Evolutionary conservation across 2,113 vertebrate species (phyloP), one percentile per base, ranked within the genome.

Genomic region (Ciconia boyciana): DNA sequence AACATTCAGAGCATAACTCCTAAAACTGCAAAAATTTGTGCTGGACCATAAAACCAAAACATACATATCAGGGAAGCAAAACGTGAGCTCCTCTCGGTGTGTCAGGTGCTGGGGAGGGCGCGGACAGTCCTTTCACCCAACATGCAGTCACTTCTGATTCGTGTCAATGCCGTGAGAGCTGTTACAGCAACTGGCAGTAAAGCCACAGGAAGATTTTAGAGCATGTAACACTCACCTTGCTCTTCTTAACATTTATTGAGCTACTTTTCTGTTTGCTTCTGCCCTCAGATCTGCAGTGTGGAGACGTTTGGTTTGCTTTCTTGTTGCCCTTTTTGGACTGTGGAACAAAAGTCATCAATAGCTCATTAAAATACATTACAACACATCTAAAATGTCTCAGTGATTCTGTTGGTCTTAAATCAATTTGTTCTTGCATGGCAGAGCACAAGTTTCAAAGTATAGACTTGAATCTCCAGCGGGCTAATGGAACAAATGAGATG

Each of bases 311-410:
- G 13, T 85, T 94, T 78, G 49, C 58, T 92, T 83, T 87, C 69
- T 60, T 78, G 79, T 32, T 72, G 70, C 77, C 76, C 57, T 91
- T 93, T 90, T 74, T 95, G 66, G 72, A 55, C 96, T 97, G 93
- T 52, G n/a, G 86, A 94, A 76, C 19, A 68, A 69, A 94, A 90
- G 18, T 26, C 3, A 83, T 58, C 60, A 71, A 57, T 43, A 70
- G 44, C 43, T 72, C 16, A 17, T 90, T 88, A 89, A 61, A 68
- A 78, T n/a, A 24, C 11, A n/a, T 69, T 17, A 46, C 43, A 77
- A 24, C 4, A 13, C 48, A 34, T 34, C 44, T 60, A 22, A 52
- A 68, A 43, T 3, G 13, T 20, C 54, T 46, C 60, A 57, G 34
- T 8, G 41, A 28, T 43, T 80, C 36, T 44, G 28, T 34, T 16